Base-by-base conservation (phyloP, 2,888 invertebrate genomes). In the Drosophila fungiperda region DNA sequence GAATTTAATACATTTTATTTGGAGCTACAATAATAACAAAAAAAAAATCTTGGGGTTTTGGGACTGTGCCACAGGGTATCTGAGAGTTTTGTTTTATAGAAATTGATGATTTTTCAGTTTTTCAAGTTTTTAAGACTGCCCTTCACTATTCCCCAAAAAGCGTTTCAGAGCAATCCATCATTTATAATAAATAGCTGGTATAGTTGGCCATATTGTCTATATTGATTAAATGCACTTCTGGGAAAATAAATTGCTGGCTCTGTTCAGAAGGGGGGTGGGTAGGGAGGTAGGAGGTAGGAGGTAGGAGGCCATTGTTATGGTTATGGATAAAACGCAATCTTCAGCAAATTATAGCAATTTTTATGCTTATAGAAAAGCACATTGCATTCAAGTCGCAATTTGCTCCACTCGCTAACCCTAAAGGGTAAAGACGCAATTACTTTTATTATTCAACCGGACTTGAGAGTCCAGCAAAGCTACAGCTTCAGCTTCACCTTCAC, bases 371-470 rank as follows among this genome's bases (percentile, higher is more conserved):
- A 82, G 84, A 82, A 82, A 86, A 89, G 77, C 75, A 75, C 73
- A 80, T 69, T 71, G 75, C 84, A 79, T 76, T 78, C 75, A 79
- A 68, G 60, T 79, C 52, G 83, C 88, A 87, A 88, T 89, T 87
- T 87, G 84, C 85, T 89, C 38, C 81, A 87, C 78, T 89, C 77
- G 83, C 76, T 90, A 91, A 91, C 90, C 92, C 91, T 90, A 89
- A 90, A 90, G 91, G 92, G 90, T 89, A 91, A 84, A 90, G 85
- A 80, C 78, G 89, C 91, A 92, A 91, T 91, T 91, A 92, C 91
- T 91, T 91, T 90, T 85, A 91, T 90, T 91, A 89, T 86, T 74
- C 72, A 72, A 62, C 68, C 63, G 69, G 63, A 63, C 49, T 45
- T 11, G 32, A 49, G 33, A 33, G 48, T 55, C 60, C 60, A 15